Evolutionary conservation across 2,888 invertebrate species (phyloP).

Genomic region (Silvanus unidentatus): DNA sequence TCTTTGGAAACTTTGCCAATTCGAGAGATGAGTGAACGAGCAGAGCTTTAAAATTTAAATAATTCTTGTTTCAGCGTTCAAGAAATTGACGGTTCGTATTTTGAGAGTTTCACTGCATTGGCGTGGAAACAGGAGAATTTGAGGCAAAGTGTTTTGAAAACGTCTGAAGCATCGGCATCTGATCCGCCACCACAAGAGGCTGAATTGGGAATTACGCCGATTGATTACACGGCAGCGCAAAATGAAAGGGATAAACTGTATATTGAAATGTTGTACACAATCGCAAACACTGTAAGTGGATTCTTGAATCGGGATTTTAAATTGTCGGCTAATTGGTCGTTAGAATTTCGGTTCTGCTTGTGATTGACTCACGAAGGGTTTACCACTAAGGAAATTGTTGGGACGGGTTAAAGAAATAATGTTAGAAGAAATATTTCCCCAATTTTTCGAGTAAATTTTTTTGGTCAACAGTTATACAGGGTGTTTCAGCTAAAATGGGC

Average conservation of each 20-base stretch:
- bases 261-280: constrained; percentile 90
- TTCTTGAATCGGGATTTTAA: not conserved
- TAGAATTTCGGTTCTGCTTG: too few relatives aligned
- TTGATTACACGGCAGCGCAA: constrained; percentile 41
- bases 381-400: too few relatives aligned
- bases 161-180: constrained; percentile 57
- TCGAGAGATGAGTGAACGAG: too few relatives aligned
- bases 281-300: constrained; percentile 80
- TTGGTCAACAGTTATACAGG: too few relatives aligned
- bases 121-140: constrained; percentile 91
- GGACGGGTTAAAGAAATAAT: too few relatives aligned
- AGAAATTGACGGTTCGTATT: constrained; percentile 90
- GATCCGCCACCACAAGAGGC: constrained; percentile 53
- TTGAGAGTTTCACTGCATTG: constrained; percentile 87
- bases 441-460: too few relatives aligned
- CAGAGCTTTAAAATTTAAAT: too few relatives aligned
- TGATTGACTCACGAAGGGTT: too few relatives aligned
- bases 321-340: not conserved
- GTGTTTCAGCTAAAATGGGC: too few relatives aligned
- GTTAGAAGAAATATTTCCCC: too few relatives aligned
- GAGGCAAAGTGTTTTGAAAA: constrained; percentile 68
- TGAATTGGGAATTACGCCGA: constrained; percentile 39
- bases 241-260: constrained; percentile 67
- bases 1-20: too few relatives aligned
- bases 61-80: constrained; percentile 63